Evolutionary conservation across 2,797 vertebrate genomes (phyloP), one percentile per base, ranked within the genome.

Genomic region (Trematomus bernacchii): DNA sequence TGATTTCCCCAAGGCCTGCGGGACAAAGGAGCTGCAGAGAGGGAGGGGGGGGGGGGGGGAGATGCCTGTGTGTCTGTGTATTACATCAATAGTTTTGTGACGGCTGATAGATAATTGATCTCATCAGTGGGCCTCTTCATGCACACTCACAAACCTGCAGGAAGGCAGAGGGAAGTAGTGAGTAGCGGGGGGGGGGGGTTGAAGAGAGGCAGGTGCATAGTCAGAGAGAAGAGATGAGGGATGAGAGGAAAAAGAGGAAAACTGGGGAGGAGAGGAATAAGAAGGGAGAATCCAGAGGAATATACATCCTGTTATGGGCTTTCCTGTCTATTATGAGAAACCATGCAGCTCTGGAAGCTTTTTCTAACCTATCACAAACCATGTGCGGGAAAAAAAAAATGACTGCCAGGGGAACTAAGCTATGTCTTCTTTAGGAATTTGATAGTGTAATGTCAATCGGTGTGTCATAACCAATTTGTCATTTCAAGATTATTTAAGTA

Each of bases 51-150:
- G 27, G 27, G 21, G 21, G 3, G 27, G 27, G 27, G 27, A 5
- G 27, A 27, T 1, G 47, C 14, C 3, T 6, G 6, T 37, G 61
- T 67, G 42, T 59, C 0, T 9, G 57, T 65, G 19, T 79, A 60
- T 78, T 74, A 76, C 87, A 87, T 93, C 89, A 91, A 88, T 92
- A 90, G 77, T 88, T 92, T 89, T 91, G 86, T 89, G 86, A 91
- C 77, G 69, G 69, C 79, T 85, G 84, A 92, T 89, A 88, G 87
- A 91, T 94, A 91, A 93, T 85, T 91, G 89, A 94, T 91, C 85
- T 90, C 87, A 93, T 93, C 89, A 92, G 89, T 50, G 81, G 72
- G 76, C 50, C 72, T 82, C 82, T 70, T 89, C 83, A 93, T 93
- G 92, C 90, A 84, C 71, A 81, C 91, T 91, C 87, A 86, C 89